These are phyloP conservation scores for Cantharis rustica DNA, from an alignment of 2,888 invertebrate species.

Conservation along the genomic window DNA sequence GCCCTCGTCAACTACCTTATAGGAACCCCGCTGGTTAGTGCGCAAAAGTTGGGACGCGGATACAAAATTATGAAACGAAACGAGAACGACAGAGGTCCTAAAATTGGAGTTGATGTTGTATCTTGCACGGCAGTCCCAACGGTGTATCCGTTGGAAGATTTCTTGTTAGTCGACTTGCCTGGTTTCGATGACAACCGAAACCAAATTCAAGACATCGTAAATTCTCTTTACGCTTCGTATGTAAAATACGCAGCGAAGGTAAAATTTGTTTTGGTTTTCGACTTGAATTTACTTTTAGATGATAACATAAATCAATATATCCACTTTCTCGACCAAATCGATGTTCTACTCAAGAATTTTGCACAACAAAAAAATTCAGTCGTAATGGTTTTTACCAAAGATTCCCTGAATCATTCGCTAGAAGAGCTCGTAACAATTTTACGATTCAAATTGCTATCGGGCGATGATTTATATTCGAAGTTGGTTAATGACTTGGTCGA, in stretches of 20 bases:
- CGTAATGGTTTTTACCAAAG: not conserved
- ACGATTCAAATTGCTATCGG: not conserved
- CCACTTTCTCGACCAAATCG: too few relatives aligned
- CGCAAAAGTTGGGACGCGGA: not conserved
- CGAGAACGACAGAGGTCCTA: not conserved
- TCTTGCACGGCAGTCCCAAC: not conserved
- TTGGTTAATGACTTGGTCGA: not conserved
- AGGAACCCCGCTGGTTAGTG: not conserved
- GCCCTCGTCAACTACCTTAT: slow-evolving; percentile 3
- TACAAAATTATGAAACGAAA: slow-evolving; percentile 4
- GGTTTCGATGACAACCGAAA: slow-evolving; percentile 12
- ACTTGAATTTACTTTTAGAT: too few relatives aligned
- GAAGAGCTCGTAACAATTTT: not conserved
- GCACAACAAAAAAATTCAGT: too few relatives aligned
- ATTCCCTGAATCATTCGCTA: not conserved
- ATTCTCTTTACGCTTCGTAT: too few relatives aligned
- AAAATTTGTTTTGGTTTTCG: too few relatives aligned
- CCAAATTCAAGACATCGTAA: not conserved
- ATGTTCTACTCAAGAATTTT: too few relatives aligned
- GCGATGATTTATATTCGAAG: not conserved
- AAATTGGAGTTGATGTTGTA: not conserved
- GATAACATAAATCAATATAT: too few relatives aligned
- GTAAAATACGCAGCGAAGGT: too few relatives aligned
- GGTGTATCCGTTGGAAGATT: not conserved
- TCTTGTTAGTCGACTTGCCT: not conserved